phyloP scores from a whole-genome alignment of 2,888 invertebrate genomes.

The Mimachlamys varia region DNA sequence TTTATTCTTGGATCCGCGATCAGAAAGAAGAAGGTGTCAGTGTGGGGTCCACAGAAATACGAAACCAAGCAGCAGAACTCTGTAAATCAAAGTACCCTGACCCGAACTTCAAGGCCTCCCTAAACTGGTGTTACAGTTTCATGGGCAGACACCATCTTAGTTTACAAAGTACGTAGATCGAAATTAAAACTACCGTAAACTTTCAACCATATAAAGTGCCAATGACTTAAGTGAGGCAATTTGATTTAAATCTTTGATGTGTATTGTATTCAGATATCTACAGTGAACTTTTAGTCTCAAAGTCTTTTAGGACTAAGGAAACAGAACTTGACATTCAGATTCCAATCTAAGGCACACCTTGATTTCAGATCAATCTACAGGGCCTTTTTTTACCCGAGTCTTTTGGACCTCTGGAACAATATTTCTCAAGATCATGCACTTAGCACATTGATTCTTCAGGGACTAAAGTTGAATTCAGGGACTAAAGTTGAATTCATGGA shows the following conservation, averaged over 20 bases:
- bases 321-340: too few species aligned
- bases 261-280: too few species aligned
- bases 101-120: constrained; percentile 35
- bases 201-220: too few species aligned
- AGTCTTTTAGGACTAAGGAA: too few species aligned
- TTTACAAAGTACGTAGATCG: not conserved
- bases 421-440: too few species aligned
- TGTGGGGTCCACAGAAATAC: constrained; percentile 39
- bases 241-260: too few species aligned
- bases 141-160: constrained; percentile 36
- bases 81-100: not conserved
- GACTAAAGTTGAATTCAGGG: too few species aligned
- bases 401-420: not conserved
- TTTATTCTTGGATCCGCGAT: constrained; percentile 28
- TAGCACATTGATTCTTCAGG: too few species aligned
- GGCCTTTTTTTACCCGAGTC: not conserved
- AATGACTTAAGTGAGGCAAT: too few species aligned
- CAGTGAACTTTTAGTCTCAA: too few species aligned
- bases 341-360: not conserved
- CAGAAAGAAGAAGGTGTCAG: constrained; percentile 32
- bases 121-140: constrained; percentile 39
- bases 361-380: not conserved
- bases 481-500: too few species aligned
- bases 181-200: not conserved
- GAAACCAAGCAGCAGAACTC: constrained; percentile 38